phyloP scores from a whole-genome alignment of 2,113 vertebrate genomes.

The Eidolon helvum region DNA sequence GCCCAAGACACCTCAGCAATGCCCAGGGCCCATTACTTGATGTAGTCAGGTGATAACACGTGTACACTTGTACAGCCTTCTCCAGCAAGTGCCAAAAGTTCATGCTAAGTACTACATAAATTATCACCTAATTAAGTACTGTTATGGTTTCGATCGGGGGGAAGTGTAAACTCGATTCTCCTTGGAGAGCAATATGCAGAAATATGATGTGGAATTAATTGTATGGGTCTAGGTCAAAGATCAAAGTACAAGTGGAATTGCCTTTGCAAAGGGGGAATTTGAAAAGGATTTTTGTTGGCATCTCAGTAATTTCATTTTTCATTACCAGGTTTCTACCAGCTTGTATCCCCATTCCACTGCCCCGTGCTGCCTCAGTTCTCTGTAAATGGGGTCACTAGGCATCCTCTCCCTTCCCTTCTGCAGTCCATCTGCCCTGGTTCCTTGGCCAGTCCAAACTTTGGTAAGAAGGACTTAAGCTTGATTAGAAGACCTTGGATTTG shows the following conservation, averaged over 20 bases:
- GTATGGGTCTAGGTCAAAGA: constrained; percentile 83
- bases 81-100: constrained; percentile 84
- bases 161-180: constrained; percentile 86
- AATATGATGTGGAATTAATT: constrained; percentile 87
- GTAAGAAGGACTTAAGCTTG: neutral
- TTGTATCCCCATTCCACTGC: neutral
- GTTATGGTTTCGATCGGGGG: constrained; percentile 83
- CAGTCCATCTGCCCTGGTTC: neutral
- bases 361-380: neutral
- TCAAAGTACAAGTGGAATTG: constrained; percentile 72
- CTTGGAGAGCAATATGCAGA: constrained; percentile 85
- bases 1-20: constrained; percentile 80
- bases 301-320: constrained; percentile 43
- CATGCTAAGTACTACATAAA: constrained; percentile 89
- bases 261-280: constrained; percentile 71
- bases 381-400: neutral
- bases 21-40: constrained; percentile 74
- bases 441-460: neutral
- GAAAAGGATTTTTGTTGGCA: constrained; percentile 59
- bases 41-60: constrained; percentile 86
- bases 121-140: constrained; percentile 89
- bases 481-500: neutral
- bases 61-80: constrained; percentile 79
- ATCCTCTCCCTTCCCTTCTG: neutral
- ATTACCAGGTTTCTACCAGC: neutral